Percentiles rank a stretch among this genome's conserved stretches.
phyloP scores from a whole-genome alignment of 2,113 vertebrate genomes.

The Mohoua ochrocephala region DNA sequence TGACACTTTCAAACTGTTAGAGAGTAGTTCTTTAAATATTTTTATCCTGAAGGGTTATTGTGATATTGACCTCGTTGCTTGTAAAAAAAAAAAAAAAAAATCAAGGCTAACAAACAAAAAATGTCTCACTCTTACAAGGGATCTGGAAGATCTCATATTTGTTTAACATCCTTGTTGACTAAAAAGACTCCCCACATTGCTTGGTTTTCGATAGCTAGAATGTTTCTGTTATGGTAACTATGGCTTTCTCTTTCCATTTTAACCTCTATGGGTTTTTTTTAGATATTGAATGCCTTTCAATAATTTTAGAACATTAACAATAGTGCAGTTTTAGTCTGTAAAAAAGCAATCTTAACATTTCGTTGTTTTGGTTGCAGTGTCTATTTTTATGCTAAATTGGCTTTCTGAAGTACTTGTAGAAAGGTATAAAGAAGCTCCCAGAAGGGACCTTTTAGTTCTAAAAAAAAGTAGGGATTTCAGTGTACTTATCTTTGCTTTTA shows the following conservation, averaged over 20 bases:
- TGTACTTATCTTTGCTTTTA: neutral
- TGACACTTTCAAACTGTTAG: neutral
- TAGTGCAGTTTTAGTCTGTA: fast-evolving
- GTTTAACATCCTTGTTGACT: neutral
- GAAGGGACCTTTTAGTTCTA: neutral
- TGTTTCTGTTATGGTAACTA: neutral
- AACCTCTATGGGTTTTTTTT: neutral
- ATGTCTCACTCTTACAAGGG: neutral
- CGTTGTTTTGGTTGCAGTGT: neutral
- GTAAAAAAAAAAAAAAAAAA: neutral
- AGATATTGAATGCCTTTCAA: neutral
- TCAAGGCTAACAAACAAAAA: neutral
- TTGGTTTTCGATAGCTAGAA: neutral
- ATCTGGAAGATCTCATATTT: neutral
- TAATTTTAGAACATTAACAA: neutral
- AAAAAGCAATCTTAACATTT: neutral
- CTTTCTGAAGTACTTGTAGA: neutral
- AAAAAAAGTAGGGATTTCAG: neutral
- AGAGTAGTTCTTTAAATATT: neutral
- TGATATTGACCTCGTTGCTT: neutral
- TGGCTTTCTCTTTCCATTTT: neutral
- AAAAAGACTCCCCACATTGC: fast-evolving
- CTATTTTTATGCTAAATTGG: neutral
- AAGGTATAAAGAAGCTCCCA: neutral
- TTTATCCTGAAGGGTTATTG: neutral